Base-by-base conservation (phyloP, 2,113 vertebrate species). In the Leptobrachium ailaonicum region DNA sequence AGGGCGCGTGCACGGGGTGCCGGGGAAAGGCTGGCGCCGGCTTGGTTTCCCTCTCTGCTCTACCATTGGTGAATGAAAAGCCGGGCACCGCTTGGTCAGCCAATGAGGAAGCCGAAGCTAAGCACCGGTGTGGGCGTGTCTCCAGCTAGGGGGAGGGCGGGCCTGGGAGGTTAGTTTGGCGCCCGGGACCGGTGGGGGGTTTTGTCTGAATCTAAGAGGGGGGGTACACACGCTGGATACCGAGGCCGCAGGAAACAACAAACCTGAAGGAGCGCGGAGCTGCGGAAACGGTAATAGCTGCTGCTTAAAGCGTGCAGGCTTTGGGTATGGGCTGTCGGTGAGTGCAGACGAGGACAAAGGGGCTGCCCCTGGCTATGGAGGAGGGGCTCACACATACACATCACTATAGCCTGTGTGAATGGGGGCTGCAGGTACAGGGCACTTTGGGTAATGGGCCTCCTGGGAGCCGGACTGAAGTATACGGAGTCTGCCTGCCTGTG, bases 311-410 rank as follows among this genome's bases (percentile, higher is more conserved):
- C 67, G 45, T 14, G 50, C 41, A 47, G 14, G 50, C 44, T 1
- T 77, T 43, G 42, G 20, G 32, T 68, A 40, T 62, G 79, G 71
- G 72, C 64, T 71, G 50, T 68, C 41, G 44, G 54, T 81, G 71
- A 67, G 79, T 69, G 79, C 79, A 81, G 79, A 67, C 79, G 72
- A 81, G 79, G 79, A 81, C 79, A 81, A 81, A 81, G 79, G 78
- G 79, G 79, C 71, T 71, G 79, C 79, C 79, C 79, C 79, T 66
- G 73, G 64, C 71, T 5, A 11, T 41, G 41, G 64, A 81, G 79
- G 8, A 47, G 79, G 79, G 79, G 79, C 79, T 74, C 72, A 58
- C 64, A 54, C 62, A 12, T 66, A 50, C 1, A 32, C 4, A 50
- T n/a, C 71, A 60, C 32, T 9, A 12, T 14, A 41, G 20, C 4